Evolutionary conservation across 2,888 invertebrate genomes (phyloP).

Genomic region (Perithous albicinctus): DNA sequence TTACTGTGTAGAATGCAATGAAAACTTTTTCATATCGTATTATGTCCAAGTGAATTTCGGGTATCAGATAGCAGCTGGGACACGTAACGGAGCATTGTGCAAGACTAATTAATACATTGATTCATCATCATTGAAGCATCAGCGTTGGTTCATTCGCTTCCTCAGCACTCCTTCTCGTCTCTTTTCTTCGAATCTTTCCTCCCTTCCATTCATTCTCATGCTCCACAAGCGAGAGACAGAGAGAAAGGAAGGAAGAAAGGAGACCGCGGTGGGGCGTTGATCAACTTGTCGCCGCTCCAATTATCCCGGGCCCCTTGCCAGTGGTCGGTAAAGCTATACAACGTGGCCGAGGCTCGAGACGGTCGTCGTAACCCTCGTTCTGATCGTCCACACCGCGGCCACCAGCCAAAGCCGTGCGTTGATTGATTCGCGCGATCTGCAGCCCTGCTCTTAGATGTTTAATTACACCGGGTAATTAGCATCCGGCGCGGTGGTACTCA

Average conservation of each 20-base stretch:
- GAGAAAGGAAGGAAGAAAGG: slow-evolving; percentile 61
- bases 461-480: slow-evolving; percentile 77
- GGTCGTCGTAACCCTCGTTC: slow-evolving; percentile 49
- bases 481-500: slow-evolving; percentile 66
- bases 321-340: slow-evolving; percentile 19
- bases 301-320: slow-evolving; percentile 71
- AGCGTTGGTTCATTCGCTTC: slow-evolving; percentile 19
- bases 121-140: slow-evolving; percentile 52
- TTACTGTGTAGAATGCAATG: no score
- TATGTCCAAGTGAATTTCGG: no score
- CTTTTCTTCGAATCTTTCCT: slow-evolving; percentile 52
- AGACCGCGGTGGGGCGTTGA: slow-evolving; percentile 71
- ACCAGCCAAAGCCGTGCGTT: slow-evolving; percentile 68
- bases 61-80: no score
- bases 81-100: no score
- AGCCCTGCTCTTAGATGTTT: slow-evolving; percentile 63
- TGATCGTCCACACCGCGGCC: slow-evolving; percentile 63
- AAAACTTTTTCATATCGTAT: no score
- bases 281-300: slow-evolving; percentile 80
- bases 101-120: slow-evolving; percentile 25
- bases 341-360: slow-evolving; percentile 9
- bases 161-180: slow-evolving; percentile 2
- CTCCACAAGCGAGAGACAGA: slow-evolving; percentile 2
- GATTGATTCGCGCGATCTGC: slow-evolving; percentile 78
- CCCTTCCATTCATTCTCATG: slow-evolving; percentile 37